Evolutionary conservation across 2,888 invertebrate genomes (phyloP).

Genomic region (Acronicta leporina): DNA sequence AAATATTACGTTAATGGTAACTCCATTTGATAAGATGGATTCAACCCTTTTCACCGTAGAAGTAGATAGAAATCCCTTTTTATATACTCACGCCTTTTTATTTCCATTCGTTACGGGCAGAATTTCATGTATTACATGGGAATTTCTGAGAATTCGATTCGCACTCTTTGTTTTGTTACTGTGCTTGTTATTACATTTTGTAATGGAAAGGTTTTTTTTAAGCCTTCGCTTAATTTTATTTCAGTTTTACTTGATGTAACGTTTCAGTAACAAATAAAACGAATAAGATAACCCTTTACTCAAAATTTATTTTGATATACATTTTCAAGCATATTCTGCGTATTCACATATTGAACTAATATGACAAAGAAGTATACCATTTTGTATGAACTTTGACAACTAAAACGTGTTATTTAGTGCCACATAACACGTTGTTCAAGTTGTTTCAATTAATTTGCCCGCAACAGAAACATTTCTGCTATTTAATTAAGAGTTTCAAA

Average conservation of each 20-base stretch:
- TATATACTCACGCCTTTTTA: background rate
- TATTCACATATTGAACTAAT: too few relatives aligned
- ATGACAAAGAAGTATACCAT: too few relatives aligned
- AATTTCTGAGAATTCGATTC: background rate
- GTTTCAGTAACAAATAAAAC: too few relatives aligned
- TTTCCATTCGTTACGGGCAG: background rate
- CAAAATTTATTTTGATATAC: too few relatives aligned
- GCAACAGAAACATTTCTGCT: slow-evolving; percentile 18
- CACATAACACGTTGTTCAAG: background rate
- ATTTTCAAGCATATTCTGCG: too few relatives aligned
- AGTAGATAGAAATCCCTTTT: slow-evolving; percentile 19
- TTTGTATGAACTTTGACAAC: too few relatives aligned
- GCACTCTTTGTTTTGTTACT: background rate
- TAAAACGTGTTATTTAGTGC: too few relatives aligned
- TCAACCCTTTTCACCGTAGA: slow-evolving; percentile 32
- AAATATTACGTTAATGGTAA: slow-evolving; percentile 6
- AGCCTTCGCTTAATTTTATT: background rate
- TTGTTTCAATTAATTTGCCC: slow-evolving; percentile 16
- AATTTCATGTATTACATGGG: background rate
- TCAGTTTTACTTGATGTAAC: too few relatives aligned
- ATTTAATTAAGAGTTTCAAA: slow-evolving; percentile 28
- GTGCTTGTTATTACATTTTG: too few relatives aligned
- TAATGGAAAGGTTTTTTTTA: background rate
- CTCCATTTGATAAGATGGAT: background rate
- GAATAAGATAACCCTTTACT: too few relatives aligned